Evolutionary conservation across 1,140 invertebrate genomes (phyloP).

Genomic region (Conus betulinus): DNA sequence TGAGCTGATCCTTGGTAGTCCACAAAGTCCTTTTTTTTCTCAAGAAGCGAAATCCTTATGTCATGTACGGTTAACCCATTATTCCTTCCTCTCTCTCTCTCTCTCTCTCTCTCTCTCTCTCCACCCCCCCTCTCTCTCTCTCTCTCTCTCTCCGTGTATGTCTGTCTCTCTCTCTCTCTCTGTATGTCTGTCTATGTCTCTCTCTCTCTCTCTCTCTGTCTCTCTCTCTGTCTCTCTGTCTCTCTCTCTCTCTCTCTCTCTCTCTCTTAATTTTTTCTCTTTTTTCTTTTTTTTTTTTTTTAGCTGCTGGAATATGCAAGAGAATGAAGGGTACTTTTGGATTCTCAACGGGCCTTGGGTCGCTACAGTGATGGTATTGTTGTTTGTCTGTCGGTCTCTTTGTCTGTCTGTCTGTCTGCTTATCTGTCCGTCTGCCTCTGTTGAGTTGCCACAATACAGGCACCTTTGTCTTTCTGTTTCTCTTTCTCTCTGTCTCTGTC

Average conservation of each 20-base stretch:
- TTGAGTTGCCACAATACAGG: too few relatives aligned
- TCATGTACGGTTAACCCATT: too few relatives aligned
- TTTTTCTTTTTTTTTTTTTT: not conserved
- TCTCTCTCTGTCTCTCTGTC: not conserved
- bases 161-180: not conserved
- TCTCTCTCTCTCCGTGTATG: too few relatives aligned
- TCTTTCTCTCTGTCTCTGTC: too few relatives aligned
- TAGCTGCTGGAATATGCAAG: constrained; percentile 48
- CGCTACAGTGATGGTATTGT: constrained; percentile 80
- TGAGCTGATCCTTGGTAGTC: too few relatives aligned
- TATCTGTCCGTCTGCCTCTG: not conserved
- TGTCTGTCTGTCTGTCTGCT: not conserved
- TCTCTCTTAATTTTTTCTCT: not conserved
- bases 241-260: not conserved
- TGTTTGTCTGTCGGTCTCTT: not conserved
- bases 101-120: too few relatives aligned
- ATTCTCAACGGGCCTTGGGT: constrained; percentile 82
- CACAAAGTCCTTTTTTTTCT: too few relatives aligned
- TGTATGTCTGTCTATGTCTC: not conserved
- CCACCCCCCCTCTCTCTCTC: too few relatives aligned
- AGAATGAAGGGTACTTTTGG: constrained; percentile 63
- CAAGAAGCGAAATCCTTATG: too few relatives aligned
- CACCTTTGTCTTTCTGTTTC: too few relatives aligned
- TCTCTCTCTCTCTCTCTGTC: not conserved
- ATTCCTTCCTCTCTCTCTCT: too few relatives aligned